A percentile compares a stretch with the other conserved stretches of the same genome.
These are phyloP conservation scores for Lichenostomus cassidix DNA, from an alignment of 2,113 vertebrate genomes.

Conservation along the genomic window DNA sequence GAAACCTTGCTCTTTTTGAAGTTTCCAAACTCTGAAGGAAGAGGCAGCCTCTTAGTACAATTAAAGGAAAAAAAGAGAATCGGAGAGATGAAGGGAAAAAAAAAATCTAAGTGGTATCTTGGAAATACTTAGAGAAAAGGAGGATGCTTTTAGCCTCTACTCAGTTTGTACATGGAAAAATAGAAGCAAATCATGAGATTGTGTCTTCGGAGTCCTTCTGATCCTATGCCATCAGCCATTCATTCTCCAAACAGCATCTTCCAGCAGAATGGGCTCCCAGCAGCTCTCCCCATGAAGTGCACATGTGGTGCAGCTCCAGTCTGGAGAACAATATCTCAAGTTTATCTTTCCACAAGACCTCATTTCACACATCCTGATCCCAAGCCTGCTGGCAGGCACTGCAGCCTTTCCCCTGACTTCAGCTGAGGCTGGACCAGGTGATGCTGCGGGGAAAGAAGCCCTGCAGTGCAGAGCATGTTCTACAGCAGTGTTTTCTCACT, in stretches of 20 bases:
- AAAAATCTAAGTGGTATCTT: not conserved
- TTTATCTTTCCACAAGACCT: not conserved
- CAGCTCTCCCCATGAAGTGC: not conserved
- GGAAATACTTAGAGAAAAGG: not conserved
- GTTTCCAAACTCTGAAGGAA: not conserved
- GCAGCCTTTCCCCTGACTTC: not conserved
- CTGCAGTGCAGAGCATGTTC: not conserved
- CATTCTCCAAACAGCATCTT: not conserved
- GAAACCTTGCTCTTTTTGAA: not conserved
- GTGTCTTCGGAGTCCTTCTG: not conserved
- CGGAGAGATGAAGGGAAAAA: not conserved
- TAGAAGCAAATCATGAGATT: not conserved
- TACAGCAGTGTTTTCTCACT: not conserved
- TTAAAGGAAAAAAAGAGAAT: not conserved
- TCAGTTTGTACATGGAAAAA: not conserved
- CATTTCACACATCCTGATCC: not conserved
- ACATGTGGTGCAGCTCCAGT: not conserved
- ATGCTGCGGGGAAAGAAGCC: not conserved
- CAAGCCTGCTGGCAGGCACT: not conserved
- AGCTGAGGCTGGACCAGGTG: not conserved
- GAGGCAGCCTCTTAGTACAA: not conserved
- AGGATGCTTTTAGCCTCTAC: not conserved
- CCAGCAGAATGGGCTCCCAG: not conserved
- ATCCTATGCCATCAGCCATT: not conserved
- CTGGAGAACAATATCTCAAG: accelerated